Evolutionary conservation across 2,888 invertebrate species (phyloP), one percentile per base, ranked within the genome.

Genomic region (Chymomyza caudatula): DNA sequence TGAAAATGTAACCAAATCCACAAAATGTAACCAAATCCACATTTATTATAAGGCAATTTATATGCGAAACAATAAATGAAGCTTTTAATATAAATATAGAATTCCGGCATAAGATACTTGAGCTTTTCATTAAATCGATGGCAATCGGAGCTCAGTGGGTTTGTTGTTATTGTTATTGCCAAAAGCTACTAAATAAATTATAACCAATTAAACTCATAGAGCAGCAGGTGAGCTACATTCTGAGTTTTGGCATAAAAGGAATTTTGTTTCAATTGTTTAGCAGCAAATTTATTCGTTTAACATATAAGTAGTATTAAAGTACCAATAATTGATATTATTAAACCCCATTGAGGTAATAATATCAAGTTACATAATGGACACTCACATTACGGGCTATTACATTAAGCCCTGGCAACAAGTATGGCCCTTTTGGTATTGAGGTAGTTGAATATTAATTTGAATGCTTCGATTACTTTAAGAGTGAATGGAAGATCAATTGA

Each of bases 401-500:
- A 29, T 29, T 37, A 37, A 37, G 29, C 29, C 29, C 8, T 37
- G 11, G 8, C 29, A 37, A 11, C 11, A 37, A 37, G 11, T 37
- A 37, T 37, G 11, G 29, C 29, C 29, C 5, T 37, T 1, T 37
- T 1, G 29, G 29, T 11, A 37, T 54, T 58, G 58, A 15, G 37
- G 67, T 78, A 84, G 86, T 86, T 81, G 74, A 78, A 81, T 76
- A 86, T 81, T 81, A 84, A 81, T 78, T 70, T 69, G 68, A 58
- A 53, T 71, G 68, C 81, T 65, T 77, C 68, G 60, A 65, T 75
- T 65, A 67, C 60, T 64, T 43, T 51, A 42, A 61, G 59, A n/a
- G 56, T 63, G 37, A 52, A 44, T 43, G 37, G 49, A 53, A 63
- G n/a, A n/a, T n/a, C 68, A 69, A 63, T 69, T 66, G 63, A 70